Base-by-base conservation (phyloP, 2,113 vertebrate genomes). In the Paracanthobrama guichenoti region DNA sequence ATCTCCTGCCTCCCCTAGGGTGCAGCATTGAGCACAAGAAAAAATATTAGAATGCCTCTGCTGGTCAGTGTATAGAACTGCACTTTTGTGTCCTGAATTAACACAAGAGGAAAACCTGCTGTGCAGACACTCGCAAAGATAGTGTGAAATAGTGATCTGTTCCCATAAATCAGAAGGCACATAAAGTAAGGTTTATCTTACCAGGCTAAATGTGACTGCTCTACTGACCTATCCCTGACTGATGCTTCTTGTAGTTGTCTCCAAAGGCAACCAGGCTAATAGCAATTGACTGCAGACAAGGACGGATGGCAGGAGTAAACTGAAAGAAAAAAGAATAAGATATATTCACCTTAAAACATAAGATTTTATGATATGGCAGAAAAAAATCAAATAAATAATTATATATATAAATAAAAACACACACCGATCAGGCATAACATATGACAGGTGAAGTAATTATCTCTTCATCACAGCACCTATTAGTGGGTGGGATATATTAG, bases 181-280 rank as follows among this genome's bases (percentile, higher is more conserved):
- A 62, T 18, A 4, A 35, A 16, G 1, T 22, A 78, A 59, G 28
- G 26, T 31, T 9, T 60, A 64, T 67, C 18, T 22, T 2, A 60
- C 12, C 18, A 39, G 20, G 2, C 18, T 64, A 4, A 83, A 83
- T 20, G 31, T 55, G 4, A 69, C 24, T 35, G 28, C 28, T 76
- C 83, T 81, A 92, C 96, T 95, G 88, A 97, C 97, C 92, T 87
- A 98, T 93, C 87, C 96, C 93, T 3, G 94, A 95, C 86, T 95
- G 95, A 12, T 96, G 95, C 7, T 93, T 95, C 84, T 89, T 96
- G 92, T 97, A 98, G 91, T 97, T 97, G 77, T 97, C 96, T 84
- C 96, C 96, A 31, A 97, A 97, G 71, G 97, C 95, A 86, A 98
- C 96, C 35, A 98, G 94, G 77, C 97, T 93, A 0, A 97, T 96